Evolutionary conservation across 2,797 vertebrate species (phyloP).

Genomic region (Glyptemys insculpta): DNA sequence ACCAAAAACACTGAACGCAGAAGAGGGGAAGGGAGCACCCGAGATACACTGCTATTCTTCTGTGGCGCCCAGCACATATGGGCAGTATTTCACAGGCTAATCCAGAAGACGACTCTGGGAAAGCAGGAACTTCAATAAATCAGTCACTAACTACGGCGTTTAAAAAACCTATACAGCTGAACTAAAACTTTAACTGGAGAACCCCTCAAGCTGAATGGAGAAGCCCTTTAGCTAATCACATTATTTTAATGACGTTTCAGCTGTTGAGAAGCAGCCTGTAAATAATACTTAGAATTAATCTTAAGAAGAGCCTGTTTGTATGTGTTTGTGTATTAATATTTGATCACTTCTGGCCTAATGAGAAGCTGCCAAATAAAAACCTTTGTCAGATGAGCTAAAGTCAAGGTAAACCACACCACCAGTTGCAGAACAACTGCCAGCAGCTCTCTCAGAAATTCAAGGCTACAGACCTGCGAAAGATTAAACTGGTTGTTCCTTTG

Average conservation of each 20-base stretch:
- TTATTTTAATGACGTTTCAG: neutral
- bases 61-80: neutral
- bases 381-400: neutral
- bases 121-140: neutral
- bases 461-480: neutral
- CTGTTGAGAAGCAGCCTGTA: neutral
- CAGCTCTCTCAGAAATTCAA: neutral
- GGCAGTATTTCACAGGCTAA: neutral
- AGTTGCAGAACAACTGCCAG: neutral
- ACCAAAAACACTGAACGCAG: no score
- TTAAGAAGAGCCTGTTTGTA: neutral
- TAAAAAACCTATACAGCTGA: neutral
- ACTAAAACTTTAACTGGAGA: neutral
- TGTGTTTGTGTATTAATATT: neutral
- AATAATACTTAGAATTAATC: neutral
- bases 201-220: neutral
- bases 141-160: neutral
- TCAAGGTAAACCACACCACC: neutral
- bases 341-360: neutral
- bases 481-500: neutral
- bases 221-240: neutral
- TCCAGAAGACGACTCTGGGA: neutral
- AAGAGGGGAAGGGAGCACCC: no score
- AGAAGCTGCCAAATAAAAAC: neutral
- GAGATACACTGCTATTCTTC: neutral